Conservation (phyloP, 2,113 vertebrate species). For the Leptobrachium leishanense region DNA sequence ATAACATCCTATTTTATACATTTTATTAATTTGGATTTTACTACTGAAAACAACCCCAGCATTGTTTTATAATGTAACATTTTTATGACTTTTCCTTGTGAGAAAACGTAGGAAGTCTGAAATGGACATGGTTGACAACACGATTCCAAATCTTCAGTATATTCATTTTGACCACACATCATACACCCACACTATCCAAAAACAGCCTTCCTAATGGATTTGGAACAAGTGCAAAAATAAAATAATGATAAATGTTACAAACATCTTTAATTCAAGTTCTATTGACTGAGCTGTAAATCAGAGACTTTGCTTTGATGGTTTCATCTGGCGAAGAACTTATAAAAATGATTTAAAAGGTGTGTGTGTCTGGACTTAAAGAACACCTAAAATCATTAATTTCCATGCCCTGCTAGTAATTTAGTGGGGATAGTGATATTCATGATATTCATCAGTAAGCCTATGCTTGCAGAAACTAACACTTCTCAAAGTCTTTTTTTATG, state of each 20-base stretch:
- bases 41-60: too few relatives aligned
- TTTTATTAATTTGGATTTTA: too few relatives aligned
- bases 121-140: background rate
- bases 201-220: background rate
- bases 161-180: background rate
- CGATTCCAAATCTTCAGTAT: background rate
- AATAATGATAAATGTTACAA: background rate
- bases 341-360: constrained; percentile 48
- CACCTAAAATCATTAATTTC: constrained; percentile 22
- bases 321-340: constrained; percentile 62
- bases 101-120: background rate
- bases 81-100: too few relatives aligned
- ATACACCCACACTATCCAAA: background rate
- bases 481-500: background rate
- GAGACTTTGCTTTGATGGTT: constrained; percentile 61
- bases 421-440: constrained; percentile 62
- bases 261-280: background rate
- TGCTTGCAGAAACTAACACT: background rate
- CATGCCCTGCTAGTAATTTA: constrained; percentile 43
- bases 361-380: background rate
- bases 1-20: too few relatives aligned
- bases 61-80: too few relatives aligned
- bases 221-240: background rate
- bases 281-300: constrained; percentile 58
- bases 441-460: background rate